Base-by-base conservation (phyloP, 2,888 invertebrate genomes). In the Patella pellucida region DNA sequence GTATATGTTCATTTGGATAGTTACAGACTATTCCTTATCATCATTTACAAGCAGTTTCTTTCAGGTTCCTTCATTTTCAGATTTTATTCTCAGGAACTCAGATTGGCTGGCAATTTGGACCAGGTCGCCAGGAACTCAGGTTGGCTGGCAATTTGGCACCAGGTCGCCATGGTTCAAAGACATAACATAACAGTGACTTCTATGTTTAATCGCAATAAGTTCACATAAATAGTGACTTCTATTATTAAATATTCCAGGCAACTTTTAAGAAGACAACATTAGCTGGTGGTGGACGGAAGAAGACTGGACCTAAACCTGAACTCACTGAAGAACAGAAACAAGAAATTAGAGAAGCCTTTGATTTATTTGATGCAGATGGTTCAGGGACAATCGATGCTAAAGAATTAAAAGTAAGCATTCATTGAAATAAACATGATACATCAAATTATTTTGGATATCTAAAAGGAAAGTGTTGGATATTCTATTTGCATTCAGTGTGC, bases 261-360 rank as follows among this genome's bases (percentile, higher is more conserved):
- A 86, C 83, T 69, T 88, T 86, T 79, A 89, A 88, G 76, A 90
- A 90, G 79, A 84, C 86, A 69, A 83, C 85, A 3, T 76, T 87
- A n/a, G 86, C 88, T 67, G 88, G 89, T 67, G 89, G 87, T 19
- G 86, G 89, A 31, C 82, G 89, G 70, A 91, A 91, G 78, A 91
- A 90, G 82, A 84, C 87, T 68, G 90, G 90, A 5, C 90, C 90
- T 5, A 91, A 91, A 79, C 88, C 89, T 67, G 97, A 97, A 90
- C 92, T 98, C 16, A 94, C 95, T 7, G 95, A 96, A 81, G 96
- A 97, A 89, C 97, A 97, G 88, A 95, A 95, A 90, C 93, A 94
- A 71, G 98, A 98, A 88, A 97, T 98, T 77, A 95, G 96, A 91
- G 97, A 98, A 92, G 97, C 98, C 0, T 98, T 98, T 90, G 96